Percentiles rank a stretch among this genome's conserved stretches.
Conservation (phyloP, 2,113 vertebrate genomes). For the Psilopogon haemacephalus region DNA sequence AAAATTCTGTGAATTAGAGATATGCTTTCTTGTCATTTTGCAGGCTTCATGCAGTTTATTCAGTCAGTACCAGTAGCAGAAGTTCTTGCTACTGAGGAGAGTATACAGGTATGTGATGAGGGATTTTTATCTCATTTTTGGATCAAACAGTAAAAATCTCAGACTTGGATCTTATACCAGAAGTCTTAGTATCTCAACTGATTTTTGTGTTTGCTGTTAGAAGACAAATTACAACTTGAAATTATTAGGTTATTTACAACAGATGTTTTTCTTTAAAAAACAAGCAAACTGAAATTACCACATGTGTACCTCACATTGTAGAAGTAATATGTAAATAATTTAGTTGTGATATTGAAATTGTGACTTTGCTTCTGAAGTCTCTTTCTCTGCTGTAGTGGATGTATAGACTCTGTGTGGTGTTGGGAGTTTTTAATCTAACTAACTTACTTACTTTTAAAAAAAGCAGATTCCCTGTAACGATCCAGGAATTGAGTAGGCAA, state of each 20-base stretch:
- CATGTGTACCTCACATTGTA: not conserved
- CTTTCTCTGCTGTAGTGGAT: not conserved
- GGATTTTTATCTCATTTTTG: not conserved
- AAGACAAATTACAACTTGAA: not conserved
- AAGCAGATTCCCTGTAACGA: not conserved
- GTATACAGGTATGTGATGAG: constrained; percentile 85
- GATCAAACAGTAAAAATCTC: not conserved
- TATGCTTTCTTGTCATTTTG: not conserved
- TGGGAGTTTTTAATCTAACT: too few species aligned
- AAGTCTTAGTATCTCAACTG: not conserved
- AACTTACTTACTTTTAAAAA: too few species aligned
- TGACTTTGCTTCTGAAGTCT: not conserved
- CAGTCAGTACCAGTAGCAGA: constrained; percentile 98
- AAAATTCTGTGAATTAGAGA: accelerated
- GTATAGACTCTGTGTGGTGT: not conserved
- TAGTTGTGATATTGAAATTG: not conserved
- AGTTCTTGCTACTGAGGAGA: constrained; percentile 95
- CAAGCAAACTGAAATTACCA: not conserved
- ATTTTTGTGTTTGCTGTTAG: not conserved
- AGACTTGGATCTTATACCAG: not conserved
- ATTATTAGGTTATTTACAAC: not conserved
- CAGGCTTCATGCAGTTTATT: constrained; percentile 99
- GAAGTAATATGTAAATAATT: not conserved
- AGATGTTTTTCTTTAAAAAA: not conserved
- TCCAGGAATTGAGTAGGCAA: not conserved